A percentile compares a stretch with the other conserved stretches of the same genome.
phyloP scores from a whole-genome alignment of 1,140 invertebrate species.

The Drosophila suzukii region DNA sequence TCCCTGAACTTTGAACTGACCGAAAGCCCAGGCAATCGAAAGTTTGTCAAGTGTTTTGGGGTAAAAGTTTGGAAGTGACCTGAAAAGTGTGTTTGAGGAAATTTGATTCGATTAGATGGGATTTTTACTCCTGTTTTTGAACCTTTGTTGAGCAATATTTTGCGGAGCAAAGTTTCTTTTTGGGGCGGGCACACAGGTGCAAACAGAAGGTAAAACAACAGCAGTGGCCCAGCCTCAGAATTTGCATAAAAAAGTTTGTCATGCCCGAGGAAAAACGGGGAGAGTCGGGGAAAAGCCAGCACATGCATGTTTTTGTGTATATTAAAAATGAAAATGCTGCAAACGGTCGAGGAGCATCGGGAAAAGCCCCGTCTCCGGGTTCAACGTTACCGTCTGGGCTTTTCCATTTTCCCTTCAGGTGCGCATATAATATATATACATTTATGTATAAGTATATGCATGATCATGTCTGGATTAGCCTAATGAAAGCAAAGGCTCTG shows the following conservation, averaged over 20 bases:
- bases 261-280: conserved; percentile 18
- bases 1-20: conserved; percentile 43
- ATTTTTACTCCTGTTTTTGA: conserved; percentile 13
- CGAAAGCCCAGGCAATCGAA: conserved; percentile 43
- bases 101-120: conserved; percentile 50
- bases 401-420: conserved; percentile 6
- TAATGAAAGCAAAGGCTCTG: conserved; percentile 68
- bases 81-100: conserved; percentile 48
- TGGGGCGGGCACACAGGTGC: conserved; percentile 57
- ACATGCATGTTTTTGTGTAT: conserved; percentile 34
- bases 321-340: conserved; percentile 37
- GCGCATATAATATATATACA: neutral
- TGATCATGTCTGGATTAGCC: conserved; percentile 84
- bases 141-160: conserved; percentile 30
- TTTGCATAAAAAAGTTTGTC: conserved; percentile 81
- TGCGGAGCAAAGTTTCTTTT: conserved; percentile 30
- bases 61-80: conserved; percentile 41
- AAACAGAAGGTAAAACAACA: conserved; percentile 52
- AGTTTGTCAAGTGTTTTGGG: conserved; percentile 47
- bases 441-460: conserved; percentile 58
- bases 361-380: conserved; percentile 13
- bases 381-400: conserved; percentile 23
- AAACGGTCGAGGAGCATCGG: conserved; percentile 8
- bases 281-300: conserved; percentile 4
- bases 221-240: conserved; percentile 45